Evolutionary conservation across 2,888 invertebrate genomes (phyloP).

Genomic region (Scotopteryx bipunctaria): DNA sequence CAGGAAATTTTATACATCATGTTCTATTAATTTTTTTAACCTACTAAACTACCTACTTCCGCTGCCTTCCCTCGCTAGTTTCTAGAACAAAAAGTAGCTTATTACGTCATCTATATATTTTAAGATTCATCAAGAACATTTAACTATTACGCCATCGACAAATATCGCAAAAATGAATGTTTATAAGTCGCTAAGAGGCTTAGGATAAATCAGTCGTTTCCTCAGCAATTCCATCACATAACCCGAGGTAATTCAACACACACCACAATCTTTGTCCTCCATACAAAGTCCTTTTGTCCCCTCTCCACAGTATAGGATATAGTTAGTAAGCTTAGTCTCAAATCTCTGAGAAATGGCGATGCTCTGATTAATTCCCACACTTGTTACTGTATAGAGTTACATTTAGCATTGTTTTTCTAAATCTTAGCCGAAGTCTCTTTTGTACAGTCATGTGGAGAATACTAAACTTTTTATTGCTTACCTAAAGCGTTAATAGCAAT

Average conservation of each 20-base stretch:
- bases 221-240: not conserved
- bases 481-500: no score
- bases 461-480: no score
- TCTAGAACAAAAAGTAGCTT: no score
- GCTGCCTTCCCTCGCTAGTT: no score
- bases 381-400: conserved; percentile 56
- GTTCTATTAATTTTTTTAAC: no score
- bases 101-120: no score
- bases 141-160: no score
- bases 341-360: conserved; percentile 53
- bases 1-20: no score
- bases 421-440: conserved; percentile 71
- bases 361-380: conserved; percentile 69
- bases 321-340: conserved; percentile 34
- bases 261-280: conserved; percentile 18
- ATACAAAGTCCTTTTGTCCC: conserved; percentile 25
- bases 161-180: no score
- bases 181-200: no score
- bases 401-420: conserved; percentile 65
- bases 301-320: conserved; percentile 3
- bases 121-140: no score
- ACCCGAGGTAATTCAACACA: conserved; percentile 9
- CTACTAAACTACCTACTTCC: no score
- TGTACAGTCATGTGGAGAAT: conserved; percentile 50
- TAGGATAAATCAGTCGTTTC: not conserved